Percentiles rank a stretch among this genome's conserved stretches.
phyloP scores from a whole-genome alignment of 2,797 vertebrate species.

The Sebastes steindachneri region DNA sequence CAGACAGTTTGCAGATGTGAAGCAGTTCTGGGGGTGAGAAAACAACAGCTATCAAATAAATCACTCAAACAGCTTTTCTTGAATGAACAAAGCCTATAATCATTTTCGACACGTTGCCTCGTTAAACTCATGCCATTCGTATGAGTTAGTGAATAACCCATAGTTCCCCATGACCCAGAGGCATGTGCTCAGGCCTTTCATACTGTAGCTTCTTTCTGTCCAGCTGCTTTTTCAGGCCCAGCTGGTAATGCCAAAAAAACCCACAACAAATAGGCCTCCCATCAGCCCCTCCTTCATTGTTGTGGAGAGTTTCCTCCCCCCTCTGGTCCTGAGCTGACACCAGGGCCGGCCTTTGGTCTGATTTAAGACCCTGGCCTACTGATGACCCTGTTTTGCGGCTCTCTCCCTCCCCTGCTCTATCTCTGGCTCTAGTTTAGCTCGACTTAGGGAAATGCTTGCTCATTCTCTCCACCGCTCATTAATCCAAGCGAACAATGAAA shows the following conservation, averaged over 20 bases:
- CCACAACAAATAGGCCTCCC: conserved; percentile 63
- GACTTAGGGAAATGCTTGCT: conserved; percentile 71
- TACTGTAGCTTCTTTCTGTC: conserved; percentile 60
- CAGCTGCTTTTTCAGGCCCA: conserved; percentile 74
- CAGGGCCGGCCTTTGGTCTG: conserved; percentile 73
- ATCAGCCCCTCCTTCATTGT: conserved; percentile 65
- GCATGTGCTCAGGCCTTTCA: conserved; percentile 43
- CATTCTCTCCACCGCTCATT: conserved; percentile 69
- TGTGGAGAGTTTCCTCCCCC: conserved; percentile 69
- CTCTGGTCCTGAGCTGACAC: conserved; percentile 69
- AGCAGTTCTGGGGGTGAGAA: conserved; percentile 47
- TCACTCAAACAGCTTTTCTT: conserved; percentile 53
- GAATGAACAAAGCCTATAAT: conserved; percentile 61
- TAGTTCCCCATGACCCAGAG: conserved; percentile 59
- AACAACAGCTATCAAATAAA: conserved; percentile 62
- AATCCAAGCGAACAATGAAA: conserved; percentile 73
- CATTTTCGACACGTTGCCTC: conserved; percentile 48
- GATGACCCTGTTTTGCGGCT: conserved; percentile 71
- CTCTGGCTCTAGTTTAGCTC: conserved; percentile 61
- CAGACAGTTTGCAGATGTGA: conserved; percentile 69
- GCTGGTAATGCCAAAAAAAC: conserved; percentile 62
- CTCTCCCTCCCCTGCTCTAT: conserved; percentile 53
- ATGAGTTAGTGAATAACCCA: conserved; percentile 60
- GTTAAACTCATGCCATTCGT: conserved; percentile 64
- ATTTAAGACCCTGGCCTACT: conserved; percentile 81